Percentiles rank a stretch among this genome's conserved stretches.
These are phyloP conservation scores for Drosophila persimilis DNA, from an alignment of 1,140 invertebrate species.

Conservation along the genomic window DNA sequence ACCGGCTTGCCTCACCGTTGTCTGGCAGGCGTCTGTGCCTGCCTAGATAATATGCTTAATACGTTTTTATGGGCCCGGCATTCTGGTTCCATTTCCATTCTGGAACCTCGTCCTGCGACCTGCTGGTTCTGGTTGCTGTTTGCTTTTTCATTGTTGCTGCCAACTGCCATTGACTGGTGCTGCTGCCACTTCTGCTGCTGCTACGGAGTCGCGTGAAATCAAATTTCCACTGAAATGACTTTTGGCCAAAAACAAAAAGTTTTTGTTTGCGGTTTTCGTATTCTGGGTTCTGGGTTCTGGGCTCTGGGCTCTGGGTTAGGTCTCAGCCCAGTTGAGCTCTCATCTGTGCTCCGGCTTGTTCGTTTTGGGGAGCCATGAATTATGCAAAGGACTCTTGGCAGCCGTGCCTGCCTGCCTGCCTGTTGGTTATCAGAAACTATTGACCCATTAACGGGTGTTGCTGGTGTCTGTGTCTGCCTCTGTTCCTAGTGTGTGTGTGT, in stretches of 20 bases:
- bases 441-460: constrained; percentile 75
- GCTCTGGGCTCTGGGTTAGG: neutral
- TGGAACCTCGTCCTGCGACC: constrained; percentile 1
- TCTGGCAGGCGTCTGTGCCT: constrained; percentile 68
- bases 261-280: constrained; percentile 30
- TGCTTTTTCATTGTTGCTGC: constrained; percentile 66
- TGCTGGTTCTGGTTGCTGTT: constrained; percentile 17
- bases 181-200: constrained; percentile 21
- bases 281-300: neutral
- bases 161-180: constrained; percentile 66
- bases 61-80: constrained; percentile 72
- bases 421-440: constrained; percentile 72
- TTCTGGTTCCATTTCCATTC: neutral
- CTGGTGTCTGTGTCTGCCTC: neutral
- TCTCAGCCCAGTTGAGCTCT: constrained; percentile 1
- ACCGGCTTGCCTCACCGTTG: constrained; percentile 52
- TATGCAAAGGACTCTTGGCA: constrained; percentile 69
- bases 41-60: constrained; percentile 80
- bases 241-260: constrained; percentile 58
- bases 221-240: constrained; percentile 79
- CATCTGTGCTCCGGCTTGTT: constrained; percentile 2
- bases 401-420: constrained; percentile 15
- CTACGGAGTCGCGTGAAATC: constrained; percentile 68
- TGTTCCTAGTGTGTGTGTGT: constrained; percentile 14
- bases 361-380: constrained; percentile 53